Base-by-base conservation (phyloP, 2,888 invertebrate species). In the Proisotoma minuta region DNA sequence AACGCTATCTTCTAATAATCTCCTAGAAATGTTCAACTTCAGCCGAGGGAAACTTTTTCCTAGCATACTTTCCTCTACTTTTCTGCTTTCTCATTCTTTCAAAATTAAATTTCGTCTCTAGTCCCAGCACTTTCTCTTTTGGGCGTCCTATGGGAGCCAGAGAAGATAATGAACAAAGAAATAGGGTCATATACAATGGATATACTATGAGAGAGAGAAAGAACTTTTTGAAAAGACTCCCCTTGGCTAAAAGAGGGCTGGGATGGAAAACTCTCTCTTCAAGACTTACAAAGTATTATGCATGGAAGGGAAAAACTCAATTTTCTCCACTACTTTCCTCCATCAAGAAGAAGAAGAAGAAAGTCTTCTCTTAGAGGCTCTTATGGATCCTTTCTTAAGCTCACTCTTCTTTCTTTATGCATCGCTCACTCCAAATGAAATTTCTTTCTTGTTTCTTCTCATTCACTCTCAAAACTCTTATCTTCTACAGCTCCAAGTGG, bases 31-130 rank as follows among this genome's bases (percentile, higher is more conserved):
- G 52, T n/a, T n/a, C 15, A 28, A 28, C 18, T 18, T 18, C 26
- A 59, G 59, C 57, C 57, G 50, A 60, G 63, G 57, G 57, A 63
- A 63, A 59, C 61, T 63, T 57, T 61, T 59, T 63, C 50, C 68
- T 73, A 74, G 72, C 63, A 73, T 74, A 66, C 66, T 63, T 70
- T 68, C 72, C 65, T 68, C 63, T 62, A 61, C 70, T 61, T 65
- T 63, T 66, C 63, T 62, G 63, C 62, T 57, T 60, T 57, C 60
- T 67, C 67, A 64, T 63, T 68, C 68, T 65, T 68, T 68, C 68
- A 62, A 68, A 67, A 68, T 68, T 68, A 68, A 65, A 65, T 59
- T 58, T 58, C 10, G n/a, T 28, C 58, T 49, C 26, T 23, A 50
- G 60, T 34, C 24, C 22, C 28, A 40, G 60, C 43, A 39, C 48